Percentiles rank a stretch among this genome's conserved stretches.
These are phyloP conservation scores for Peromyscus aztecus DNA, from an alignment of 2,797 vertebrate genomes.

Conservation along the genomic window DNA sequence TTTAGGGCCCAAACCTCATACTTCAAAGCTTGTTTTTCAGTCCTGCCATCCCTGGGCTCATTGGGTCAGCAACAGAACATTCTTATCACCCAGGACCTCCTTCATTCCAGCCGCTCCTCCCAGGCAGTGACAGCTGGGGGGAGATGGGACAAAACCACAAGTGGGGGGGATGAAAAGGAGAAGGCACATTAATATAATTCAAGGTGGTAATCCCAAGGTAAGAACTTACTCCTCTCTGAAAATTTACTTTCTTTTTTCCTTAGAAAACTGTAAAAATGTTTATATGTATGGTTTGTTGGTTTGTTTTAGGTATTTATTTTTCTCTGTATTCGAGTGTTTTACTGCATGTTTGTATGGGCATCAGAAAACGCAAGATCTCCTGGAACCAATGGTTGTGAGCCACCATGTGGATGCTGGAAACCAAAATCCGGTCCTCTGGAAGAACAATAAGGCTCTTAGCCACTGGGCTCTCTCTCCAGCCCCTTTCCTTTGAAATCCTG, in stretches of 20 bases:
- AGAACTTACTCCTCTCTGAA: background rate
- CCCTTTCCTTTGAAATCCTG: background rate
- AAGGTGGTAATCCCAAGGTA: slow-evolving; percentile 1
- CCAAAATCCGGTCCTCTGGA: background rate
- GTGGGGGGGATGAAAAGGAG: background rate
- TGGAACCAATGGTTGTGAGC: background rate
- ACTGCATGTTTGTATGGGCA: background rate
- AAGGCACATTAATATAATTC: background rate
- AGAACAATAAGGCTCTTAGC: background rate
- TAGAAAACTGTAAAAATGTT: background rate
- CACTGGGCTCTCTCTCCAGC: background rate
- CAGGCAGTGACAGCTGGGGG: background rate
- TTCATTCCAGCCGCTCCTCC: background rate
- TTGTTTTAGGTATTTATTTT: background rate
- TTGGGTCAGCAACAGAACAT: background rate
- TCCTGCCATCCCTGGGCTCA: background rate
- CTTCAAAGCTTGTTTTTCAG: background rate
- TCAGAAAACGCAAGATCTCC: background rate
- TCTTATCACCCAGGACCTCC: background rate
- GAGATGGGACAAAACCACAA: background rate
- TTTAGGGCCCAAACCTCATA: no score
- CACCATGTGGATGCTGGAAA: background rate
- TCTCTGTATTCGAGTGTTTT: background rate
- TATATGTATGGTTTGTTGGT: background rate
- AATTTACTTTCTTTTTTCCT: background rate